Base-by-base conservation (phyloP, 2,113 vertebrate genomes). In the Dolichallabes microphthalmus region DNA sequence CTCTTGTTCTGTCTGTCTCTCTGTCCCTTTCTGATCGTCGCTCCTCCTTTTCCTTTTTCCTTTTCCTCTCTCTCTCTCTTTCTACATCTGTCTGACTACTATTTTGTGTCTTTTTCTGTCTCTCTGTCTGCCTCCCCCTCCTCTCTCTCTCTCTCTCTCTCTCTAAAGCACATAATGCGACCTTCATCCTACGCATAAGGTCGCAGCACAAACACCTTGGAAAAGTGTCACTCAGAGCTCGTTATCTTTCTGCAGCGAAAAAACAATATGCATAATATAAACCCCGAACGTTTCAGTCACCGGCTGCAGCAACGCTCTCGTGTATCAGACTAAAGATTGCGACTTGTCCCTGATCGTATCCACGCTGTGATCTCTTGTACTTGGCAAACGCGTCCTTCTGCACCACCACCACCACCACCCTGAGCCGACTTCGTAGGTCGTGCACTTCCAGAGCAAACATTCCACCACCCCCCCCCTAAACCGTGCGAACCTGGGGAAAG, bases 361-460 rank as follows among this genome's bases (percentile, higher is more conserved):
- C 17, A 45, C 50, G 45, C 45, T 22, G 35, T 77, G 69, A 64
- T 39, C 22, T 25, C 55, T 20, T 11, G 57, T 73, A 71, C 66
- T 58, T 71, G 74, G 63, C 74, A 66, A 75, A 75, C 57, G 35
- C 2, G 86, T 64, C 87, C 75, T 66, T 85, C 74, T 80, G 75
- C 79, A 80, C 39, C 39, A 39, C 3, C 39, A 39, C 45, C 39
- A 55, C 73, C 45, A 45, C 79, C 88, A 88, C 83, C 60, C 64
- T 90, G 13, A 79, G 89, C 86, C 88, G 86, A 90, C 90, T 88
- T 86, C 87, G 60, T 13, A 86, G 92, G 91, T 92, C 90, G 63
- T 90, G 92, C 91, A 93, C 92, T 92, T 90, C 88, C 74, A 85
- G 64, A 83, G 90, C 90, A 92, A 94, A 94, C 90, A 93, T 92